Evolutionary conservation across 2,888 invertebrate genomes (phyloP), one percentile per base, ranked within the genome.

Genomic region (Lissonota sp.): DNA sequence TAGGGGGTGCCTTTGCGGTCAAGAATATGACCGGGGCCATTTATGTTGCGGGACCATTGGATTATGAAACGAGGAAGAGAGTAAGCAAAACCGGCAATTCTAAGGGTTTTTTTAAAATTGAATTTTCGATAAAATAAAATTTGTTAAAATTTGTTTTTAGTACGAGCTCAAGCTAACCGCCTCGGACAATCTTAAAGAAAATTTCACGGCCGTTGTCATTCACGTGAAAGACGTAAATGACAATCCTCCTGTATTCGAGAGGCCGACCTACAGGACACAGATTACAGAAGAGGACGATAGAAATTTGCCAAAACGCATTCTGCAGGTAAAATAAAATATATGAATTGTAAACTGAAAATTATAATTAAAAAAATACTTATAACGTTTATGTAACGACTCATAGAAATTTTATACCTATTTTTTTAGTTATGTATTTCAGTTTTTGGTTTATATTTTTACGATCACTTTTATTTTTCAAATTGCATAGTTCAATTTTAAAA

Each of bases 21-120:
- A 98, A 98, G 94, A 98, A 98, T 94, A 98, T 98, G 97, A 99
- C 99, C 86, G 99, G 99, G 89, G 99, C 99, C 93, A 99, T 99
- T 93, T 99, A 98, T 94, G 98, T 99, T 88, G 98, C 98, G 80
- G 98, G 98, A 86, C 97, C 98, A 80, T 95, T 99, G 92, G 99
- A 99, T 94, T 99, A 99, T 93, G 99, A 99, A 93, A 98, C 98
- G 72, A 95, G 98, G 91, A 97, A 98, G 94, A 95, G 98, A 95
- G 98, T 98, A 94, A 97, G 97, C 94, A 3, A 26, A 26, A 26
- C 26, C 3, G 26, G 26, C 26, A 26, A 26, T 26, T 26, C 26
- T 26, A 26, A 26, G 26, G 26, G 5, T 49, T 72, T 44, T 51
- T 55, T 26, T 40, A 12, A 16, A 55, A 63, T 44, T 10, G 4